phyloP scores from a whole-genome alignment of 1,140 invertebrate species.

The Aphelinus atriplicis region DNA sequence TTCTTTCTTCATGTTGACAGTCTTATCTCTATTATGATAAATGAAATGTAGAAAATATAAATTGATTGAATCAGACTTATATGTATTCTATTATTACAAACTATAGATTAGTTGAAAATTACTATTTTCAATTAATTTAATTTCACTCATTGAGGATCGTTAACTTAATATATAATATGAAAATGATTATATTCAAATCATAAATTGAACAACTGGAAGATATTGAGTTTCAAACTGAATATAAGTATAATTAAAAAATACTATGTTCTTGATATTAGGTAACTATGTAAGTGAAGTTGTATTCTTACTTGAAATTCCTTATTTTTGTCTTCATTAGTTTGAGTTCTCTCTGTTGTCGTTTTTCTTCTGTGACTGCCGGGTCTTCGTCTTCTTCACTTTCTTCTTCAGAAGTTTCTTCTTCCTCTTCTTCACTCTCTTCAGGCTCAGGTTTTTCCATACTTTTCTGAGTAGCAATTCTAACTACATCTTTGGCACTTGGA shows the following conservation, averaged over 20 bases:
- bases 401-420: conserved; percentile 78
- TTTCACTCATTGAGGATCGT: too few species aligned
- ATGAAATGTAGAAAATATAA: neutral
- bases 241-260: neutral
- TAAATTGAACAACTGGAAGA: too few species aligned
- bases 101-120: too few species aligned
- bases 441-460: conserved; percentile 57
- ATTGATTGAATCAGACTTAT: too few species aligned
- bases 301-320: conserved; percentile 73
- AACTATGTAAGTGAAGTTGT: neutral
- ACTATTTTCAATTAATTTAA: too few species aligned
- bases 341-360: conserved; percentile 75
- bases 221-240: neutral
- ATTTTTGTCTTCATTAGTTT: conserved; percentile 81
- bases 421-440: conserved; percentile 58
- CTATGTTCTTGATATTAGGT: too few species aligned
- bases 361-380: conserved; percentile 65
- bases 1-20: conserved; percentile 80
- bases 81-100: too few species aligned
- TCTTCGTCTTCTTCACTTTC: conserved; percentile 74
- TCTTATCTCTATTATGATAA: conserved; percentile 70
- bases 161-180: too few species aligned
- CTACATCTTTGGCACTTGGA: conserved; percentile 64
- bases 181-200: too few species aligned
- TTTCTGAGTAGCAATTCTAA: conserved; percentile 61